Percentiles rank a stretch among this genome's conserved stretches.
These are phyloP conservation scores for Nannobrachium achirus DNA, from an alignment of 2,113 vertebrate genomes.

Conservation along the genomic window DNA sequence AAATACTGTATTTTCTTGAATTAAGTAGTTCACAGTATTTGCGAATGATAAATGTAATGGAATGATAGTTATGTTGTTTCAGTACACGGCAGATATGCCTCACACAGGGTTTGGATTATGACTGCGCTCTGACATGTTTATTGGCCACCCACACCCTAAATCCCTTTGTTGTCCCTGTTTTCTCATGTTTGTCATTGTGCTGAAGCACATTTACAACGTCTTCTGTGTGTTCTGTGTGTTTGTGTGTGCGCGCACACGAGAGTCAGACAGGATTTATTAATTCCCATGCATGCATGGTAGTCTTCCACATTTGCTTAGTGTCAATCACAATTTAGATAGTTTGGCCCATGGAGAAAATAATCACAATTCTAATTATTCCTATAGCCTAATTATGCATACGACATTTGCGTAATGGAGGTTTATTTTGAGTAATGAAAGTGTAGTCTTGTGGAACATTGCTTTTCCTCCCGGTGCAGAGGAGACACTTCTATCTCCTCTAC, in stretches of 20 bases:
- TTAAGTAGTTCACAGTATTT: no score
- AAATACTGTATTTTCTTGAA: no score
- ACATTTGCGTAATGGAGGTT: slow-evolving; percentile 79
- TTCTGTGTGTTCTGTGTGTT: not conserved
- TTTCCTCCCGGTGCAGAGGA: slow-evolving; percentile 53
- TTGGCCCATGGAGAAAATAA: slow-evolving; percentile 68
- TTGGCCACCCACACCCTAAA: slow-evolving; percentile 22
- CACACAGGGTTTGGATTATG: not conserved
- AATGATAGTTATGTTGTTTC: no score
- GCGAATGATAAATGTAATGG: not conserved
- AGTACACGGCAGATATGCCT: not conserved
- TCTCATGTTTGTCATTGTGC: slow-evolving; percentile 30
- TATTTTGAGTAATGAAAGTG: slow-evolving; percentile 79
- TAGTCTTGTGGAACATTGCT: slow-evolving; percentile 81
- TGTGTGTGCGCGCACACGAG: slow-evolving; percentile 18
- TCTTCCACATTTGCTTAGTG: slow-evolving; percentile 42
- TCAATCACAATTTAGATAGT: slow-evolving; percentile 74
- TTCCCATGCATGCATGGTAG: slow-evolving; percentile 1
- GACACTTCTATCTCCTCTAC: slow-evolving; percentile 47
- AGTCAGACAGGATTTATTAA: slow-evolving; percentile 39
- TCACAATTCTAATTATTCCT: slow-evolving; percentile 76
- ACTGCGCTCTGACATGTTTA: slow-evolving; percentile 24
- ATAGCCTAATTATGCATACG: slow-evolving; percentile 74
- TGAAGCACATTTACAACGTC: slow-evolving; percentile 2
- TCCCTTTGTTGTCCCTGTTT: slow-evolving; percentile 24